These are phyloP conservation scores for Ophioderma brevispina DNA, from an alignment of 35 echinoderm and acorn worm genomes.

Conservation along the genomic window DNA sequence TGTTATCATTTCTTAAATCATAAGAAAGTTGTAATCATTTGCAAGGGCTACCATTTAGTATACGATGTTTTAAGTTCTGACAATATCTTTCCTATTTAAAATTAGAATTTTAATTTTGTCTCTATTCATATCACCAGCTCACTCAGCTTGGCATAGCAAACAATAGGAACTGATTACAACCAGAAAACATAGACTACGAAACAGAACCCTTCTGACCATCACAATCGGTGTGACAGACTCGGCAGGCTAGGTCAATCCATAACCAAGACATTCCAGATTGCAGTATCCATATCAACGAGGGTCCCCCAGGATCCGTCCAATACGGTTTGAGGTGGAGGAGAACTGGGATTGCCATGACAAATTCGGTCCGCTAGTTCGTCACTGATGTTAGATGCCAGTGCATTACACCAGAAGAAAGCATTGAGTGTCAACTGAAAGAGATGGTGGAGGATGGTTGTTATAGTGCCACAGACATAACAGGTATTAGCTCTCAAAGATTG, in stretches of 20 bases:
- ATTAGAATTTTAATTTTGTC: no score
- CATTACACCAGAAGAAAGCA: background rate
- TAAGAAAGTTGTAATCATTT: no score
- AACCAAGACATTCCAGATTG: background rate
- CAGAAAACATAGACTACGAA: conserved; percentile 11
- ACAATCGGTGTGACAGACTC: background rate
- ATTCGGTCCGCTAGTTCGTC: background rate
- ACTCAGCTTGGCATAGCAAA: background rate
- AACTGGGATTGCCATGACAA: conserved; percentile 6
- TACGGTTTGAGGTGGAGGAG: conserved; percentile 26
- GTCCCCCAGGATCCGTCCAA: conserved; percentile 7
- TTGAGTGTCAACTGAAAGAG: conserved; percentile 28
- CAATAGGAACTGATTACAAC: conserved; percentile 10
- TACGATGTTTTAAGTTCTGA: no score
- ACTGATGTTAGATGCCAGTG: conserved; percentile 30
- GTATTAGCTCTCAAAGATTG: no score
- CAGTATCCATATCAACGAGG: conserved; percentile 35
- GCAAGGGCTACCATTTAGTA: no score
- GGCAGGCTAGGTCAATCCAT: background rate
- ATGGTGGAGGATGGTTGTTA: conserved; percentile 25
- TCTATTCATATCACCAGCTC: background rate
- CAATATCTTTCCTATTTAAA: no score
- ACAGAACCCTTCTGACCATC: background rate
- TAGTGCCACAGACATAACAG: no score
- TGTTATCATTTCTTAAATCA: no score